Conservation (phyloP, 2,888 invertebrate genomes). For the Diarsia rubi region DNA sequence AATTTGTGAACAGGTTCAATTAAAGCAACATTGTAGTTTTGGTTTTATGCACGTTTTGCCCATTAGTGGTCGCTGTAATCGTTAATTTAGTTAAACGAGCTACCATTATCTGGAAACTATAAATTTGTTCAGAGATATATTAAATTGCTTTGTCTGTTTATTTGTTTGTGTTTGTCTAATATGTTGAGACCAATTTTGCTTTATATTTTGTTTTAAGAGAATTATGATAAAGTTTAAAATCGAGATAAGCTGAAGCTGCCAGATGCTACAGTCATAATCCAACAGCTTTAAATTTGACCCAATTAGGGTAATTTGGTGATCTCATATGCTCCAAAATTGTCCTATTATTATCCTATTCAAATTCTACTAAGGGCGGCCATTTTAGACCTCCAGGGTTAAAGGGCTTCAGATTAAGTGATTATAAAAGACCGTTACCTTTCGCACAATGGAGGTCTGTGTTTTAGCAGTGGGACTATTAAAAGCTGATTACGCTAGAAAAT, state of each 20-base stretch:
- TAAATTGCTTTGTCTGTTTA: constrained; percentile 17
- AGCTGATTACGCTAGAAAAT: not conserved
- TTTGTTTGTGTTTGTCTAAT: not conserved
- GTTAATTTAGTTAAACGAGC: constrained; percentile 37
- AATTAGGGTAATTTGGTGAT: not conserved
- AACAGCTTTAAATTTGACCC: not conserved
- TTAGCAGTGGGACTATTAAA: not conserved
- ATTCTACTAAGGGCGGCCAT: too few species aligned
- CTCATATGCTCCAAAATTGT: not conserved
- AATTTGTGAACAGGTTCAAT: constrained; percentile 32
- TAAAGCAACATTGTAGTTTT: constrained; percentile 41
- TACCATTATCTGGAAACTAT: constrained; percentile 46
- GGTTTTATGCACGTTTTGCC: constrained; percentile 49
- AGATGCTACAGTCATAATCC: not conserved
- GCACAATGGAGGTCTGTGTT: not conserved
- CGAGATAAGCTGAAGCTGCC: not conserved
- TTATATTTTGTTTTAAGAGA: not conserved
- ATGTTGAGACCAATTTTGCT: not conserved
- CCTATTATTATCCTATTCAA: too few species aligned
- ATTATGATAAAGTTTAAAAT: not conserved
- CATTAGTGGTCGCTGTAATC: constrained; percentile 42
- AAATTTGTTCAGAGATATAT: constrained; percentile 32
- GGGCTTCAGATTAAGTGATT: not conserved
- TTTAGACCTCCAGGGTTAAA: not conserved
- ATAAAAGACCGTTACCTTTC: not conserved